A percentile compares a stretch with the other conserved stretches of the same genome.
Conservation (phyloP, 2,888 invertebrate genomes). For the Napeogenes inachia region DNA sequence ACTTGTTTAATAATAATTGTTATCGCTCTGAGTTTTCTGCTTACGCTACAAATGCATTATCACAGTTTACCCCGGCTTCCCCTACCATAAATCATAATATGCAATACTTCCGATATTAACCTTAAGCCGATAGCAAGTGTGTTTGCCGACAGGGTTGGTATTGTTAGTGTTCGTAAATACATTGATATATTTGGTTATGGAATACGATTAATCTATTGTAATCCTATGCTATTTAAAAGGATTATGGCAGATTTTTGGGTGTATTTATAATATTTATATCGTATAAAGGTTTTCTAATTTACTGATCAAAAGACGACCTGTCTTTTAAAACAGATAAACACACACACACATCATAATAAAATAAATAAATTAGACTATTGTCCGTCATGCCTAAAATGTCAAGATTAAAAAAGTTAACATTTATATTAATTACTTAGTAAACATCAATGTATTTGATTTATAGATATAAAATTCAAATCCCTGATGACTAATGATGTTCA, state of each 20-base stretch:
- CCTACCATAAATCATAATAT: constrained; percentile 16
- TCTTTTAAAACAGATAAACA: no score
- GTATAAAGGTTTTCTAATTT: no score
- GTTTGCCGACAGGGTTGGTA: constrained; percentile 9
- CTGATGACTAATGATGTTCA: constrained; percentile 13
- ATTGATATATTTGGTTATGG: neutral
- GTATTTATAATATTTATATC: no score
- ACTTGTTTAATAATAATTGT: neutral
- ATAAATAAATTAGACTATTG: no score
- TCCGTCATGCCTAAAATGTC: no score
- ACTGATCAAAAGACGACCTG: no score
- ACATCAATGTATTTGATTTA: neutral
- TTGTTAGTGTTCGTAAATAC: constrained; percentile 6
- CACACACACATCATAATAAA: no score
- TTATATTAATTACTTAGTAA: no score
- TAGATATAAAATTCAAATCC: neutral
- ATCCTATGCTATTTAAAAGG: neutral
- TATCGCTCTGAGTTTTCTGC: constrained; percentile 8
- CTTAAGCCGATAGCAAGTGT: constrained; percentile 7
- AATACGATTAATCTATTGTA: neutral
- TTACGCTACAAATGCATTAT: constrained; percentile 10
- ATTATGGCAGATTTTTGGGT: neutral
- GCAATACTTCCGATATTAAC: constrained; percentile 17
- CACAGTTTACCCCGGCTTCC: constrained; percentile 9
- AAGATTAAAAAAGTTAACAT: no score